Base-by-base conservation (phyloP, 2,888 invertebrate genomes). In the Nezara viridula region DNA sequence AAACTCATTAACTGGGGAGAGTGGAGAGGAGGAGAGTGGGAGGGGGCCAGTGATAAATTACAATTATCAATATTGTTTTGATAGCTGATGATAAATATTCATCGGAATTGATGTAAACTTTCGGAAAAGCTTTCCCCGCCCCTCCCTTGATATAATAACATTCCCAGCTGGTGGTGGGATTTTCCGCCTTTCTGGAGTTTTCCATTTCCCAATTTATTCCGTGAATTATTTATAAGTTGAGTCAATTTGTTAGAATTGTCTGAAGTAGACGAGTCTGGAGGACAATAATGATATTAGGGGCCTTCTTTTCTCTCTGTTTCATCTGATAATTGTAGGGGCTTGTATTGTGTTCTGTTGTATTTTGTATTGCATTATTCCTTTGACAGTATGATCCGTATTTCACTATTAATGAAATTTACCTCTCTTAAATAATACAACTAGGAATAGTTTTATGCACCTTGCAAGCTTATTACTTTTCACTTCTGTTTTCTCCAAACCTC, bases 21-120 rank as follows among this genome's bases (percentile, higher is more conserved):
- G 49, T 24, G 66, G 21, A 21, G 37, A 37, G 66, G 32, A 21
- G 9, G 66, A 2, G 32, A 14, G 19, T 27, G 9, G 14, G 32
- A 40, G 60, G 27, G 88, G 44, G 0, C 21, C n/a, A 50, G 73
- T 86, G 89, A 89, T 90, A 89, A 90, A 89, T 90, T 86, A 89
- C 86, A 90, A 90, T 90, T 89, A 90, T 89, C 90, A 90, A 90
- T 90, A 88, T 88, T 88, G 88, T 89, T 86, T 89, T 89, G 89
- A 89, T 90, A 86, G 90, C 50, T 52, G 40, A 55, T 86, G 85
- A 85, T 90, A 90, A 90, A 90, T 90, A 90, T 90, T 90, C 88
- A 90, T 90, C 73, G 88, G 52, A 73, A 88, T 77, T 88, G 88
- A 85, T 88, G 66, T 88, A 88, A 88, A 88, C 73, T 88, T 66